Conservation (phyloP, 1,140 invertebrate species). For the Scaptomyza pallida region DNA sequence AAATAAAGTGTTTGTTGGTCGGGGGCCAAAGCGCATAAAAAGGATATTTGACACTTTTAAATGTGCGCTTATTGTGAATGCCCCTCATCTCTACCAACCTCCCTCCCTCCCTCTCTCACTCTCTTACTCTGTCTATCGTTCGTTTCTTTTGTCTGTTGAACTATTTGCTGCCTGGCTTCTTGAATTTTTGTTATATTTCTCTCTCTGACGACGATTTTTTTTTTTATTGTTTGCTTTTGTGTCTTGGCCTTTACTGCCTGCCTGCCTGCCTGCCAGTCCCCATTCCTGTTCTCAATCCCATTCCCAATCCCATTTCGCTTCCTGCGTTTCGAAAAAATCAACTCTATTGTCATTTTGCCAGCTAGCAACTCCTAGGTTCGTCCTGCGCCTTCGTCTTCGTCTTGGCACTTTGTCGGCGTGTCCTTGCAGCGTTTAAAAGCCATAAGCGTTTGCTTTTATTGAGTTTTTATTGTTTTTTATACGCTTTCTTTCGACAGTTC, state of each 20-base stretch:
- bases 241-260: conserved; percentile 63
- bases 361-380: conserved; percentile 48
- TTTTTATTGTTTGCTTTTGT: conserved; percentile 78
- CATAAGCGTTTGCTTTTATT: conserved; percentile 77
- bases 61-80: conserved; percentile 80
- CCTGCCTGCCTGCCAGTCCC: conserved; percentile 45
- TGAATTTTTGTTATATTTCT: conserved; percentile 82
- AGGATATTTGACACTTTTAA: conserved; percentile 83
- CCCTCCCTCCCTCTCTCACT: not conserved
- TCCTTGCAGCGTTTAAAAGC: conserved; percentile 71
- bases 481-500: conserved; percentile 37
- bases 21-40: conserved; percentile 78
- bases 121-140: conserved; percentile 17
- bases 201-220: conserved; percentile 25
- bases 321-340: conserved; percentile 63
- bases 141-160: conserved; percentile 71
- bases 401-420: conserved; percentile 70
- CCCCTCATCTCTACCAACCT: conserved; percentile 12
- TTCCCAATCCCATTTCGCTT: conserved; percentile 42
- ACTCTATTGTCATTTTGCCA: conserved; percentile 81
- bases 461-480: conserved; percentile 83
- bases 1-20: conserved; percentile 79
- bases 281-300: conserved; percentile 28
- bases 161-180: conserved; percentile 74
- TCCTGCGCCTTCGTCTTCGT: conserved; percentile 18